Base-by-base conservation (phyloP, 2,797 vertebrate species). In the Sebastes iracundus region DNA sequence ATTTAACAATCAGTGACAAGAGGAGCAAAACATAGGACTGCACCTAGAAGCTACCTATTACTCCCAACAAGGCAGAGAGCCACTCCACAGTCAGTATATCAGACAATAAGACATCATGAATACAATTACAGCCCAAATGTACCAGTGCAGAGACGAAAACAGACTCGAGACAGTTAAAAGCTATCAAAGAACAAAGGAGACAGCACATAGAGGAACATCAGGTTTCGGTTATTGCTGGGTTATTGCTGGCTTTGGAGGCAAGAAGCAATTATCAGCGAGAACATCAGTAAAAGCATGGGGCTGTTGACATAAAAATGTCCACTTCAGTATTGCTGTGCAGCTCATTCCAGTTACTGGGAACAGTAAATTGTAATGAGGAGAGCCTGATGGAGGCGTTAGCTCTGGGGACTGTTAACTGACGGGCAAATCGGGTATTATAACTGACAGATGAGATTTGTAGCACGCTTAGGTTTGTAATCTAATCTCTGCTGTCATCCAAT, bases 241-340 rank as follows among this genome's bases (percentile, higher is more conserved):
- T 88, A 89, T 90, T 90, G 86, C 88, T 81, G 84, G 80, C 77
- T 90, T 91, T 87, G 65, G 84, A 88, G 78, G 84, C 85, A 85
- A 85, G 79, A 92, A 79, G 82, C 91, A 92, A 91, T 92, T 91
- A 92, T 91, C 83, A 86, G 80, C 11, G 9, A 76, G 89, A 76
- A 75, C 83, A 87, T 90, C 84, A 90, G 89, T 88, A 88, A 92
- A 91, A 87, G 87, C 80, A 77, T 53, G 75, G 79, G 62, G 90
- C 86, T 88, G 90, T 89, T 94, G 90, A 93, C 84, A 92, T 93
- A 88, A 93, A 93, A 93, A 90, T 88, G 89, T 86, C 90, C 90
- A 92, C 87, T 90, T 86, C 82, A 72, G 87, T 87, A 85, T 91
- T 83, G 82, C 90, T 87, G 52, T 83, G 91, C 88, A 85, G 85